These are phyloP conservation scores for Cardiocondyla obscurior DNA, from an alignment of 1,140 invertebrate species.

Conservation along the genomic window DNA sequence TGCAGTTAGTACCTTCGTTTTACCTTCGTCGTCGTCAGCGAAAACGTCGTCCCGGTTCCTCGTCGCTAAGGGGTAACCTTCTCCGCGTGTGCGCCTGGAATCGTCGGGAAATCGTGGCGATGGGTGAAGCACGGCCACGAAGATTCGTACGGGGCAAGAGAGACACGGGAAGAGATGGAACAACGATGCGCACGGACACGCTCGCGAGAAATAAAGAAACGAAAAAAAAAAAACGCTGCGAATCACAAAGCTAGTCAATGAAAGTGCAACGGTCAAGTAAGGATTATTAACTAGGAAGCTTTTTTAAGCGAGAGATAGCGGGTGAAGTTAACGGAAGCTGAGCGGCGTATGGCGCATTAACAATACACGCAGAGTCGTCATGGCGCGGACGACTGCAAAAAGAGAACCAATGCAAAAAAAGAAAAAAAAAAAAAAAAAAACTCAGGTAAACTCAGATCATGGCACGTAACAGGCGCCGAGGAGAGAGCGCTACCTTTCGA, in stretches of 20 bases:
- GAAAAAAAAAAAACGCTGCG: conserved; percentile 62
- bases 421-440: no score
- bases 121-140: background rate
- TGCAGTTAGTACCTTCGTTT: conserved; percentile 59
- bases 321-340: conserved; percentile 7
- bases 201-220: no score
- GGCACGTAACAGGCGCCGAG: background rate
- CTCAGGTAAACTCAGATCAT: conserved; percentile 43
- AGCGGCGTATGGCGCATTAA: conserved; percentile 19
- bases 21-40: conserved; percentile 52
- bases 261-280: conserved; percentile 83
- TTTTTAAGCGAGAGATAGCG: conserved; percentile 55
- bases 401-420: conserved; percentile 37
- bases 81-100: conserved; percentile 18
- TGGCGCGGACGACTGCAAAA: conserved; percentile 29
- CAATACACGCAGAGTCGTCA: background rate
- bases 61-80: conserved; percentile 15
- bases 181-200: conserved; percentile 36
- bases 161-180: conserved; percentile 8
- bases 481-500: conserved; percentile 37
- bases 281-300: conserved; percentile 75
- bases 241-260: conserved; percentile 84
- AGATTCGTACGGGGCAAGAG: conserved; percentile 6
- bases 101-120: background rate
- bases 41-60: conserved; percentile 50